Evolutionary conservation across 1,140 invertebrate genomes (phyloP), one percentile per base, ranked within the genome.

Genomic region (Whitmania pigra): DNA sequence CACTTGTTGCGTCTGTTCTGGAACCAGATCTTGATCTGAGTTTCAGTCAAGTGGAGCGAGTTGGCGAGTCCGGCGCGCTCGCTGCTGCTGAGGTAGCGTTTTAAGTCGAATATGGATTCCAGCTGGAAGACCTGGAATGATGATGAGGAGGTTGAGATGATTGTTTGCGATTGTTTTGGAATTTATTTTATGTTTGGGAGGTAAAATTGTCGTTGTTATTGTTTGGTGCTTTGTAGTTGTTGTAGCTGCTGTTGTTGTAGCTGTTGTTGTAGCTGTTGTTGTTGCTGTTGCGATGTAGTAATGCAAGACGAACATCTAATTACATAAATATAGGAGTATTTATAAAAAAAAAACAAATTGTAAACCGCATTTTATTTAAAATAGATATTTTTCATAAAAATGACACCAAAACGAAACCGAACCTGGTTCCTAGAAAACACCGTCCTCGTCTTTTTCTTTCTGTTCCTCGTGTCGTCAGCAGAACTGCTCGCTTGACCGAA

Each of bases 391-490:
- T n/a, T n/a, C n/a, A n/a, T n/a, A n/a, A n/a, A n/a, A n/a, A n/a
- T n/a, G n/a, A n/a, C n/a, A 17, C n/a, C 5, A 60, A 60, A 22
- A 22, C 17, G 9, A n/a, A 27, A 27, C 55, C n/a, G 6, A 0
- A 98, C 93, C 74, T 87, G 87, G 78, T 84, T 86, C 63, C 94
- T 84, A 0, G 93, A 97, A 84, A 99, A 98, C 0, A 98, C 94
- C 0, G 95, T 99, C 70, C 95, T 84, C 0, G 94, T 98, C 81
- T 98, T 98, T 86, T 98, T 98, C 85, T 97, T 97, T 67, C 94
- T 85, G 67, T 68, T 68, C 36, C 36, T 68, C 22, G n/a, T 18
- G 67, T 68, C 67, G 18, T 43, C 67, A 63, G 57, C 57, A 6
- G 57, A 25, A 36, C 67, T 68, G 7, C 27, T 43, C 27, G 27